Percentiles rank a stretch among this genome's conserved stretches.
Evolutionary conservation across 2,888 invertebrate genomes (phyloP).

Genomic region (Scotopteryx bipunctaria): DNA sequence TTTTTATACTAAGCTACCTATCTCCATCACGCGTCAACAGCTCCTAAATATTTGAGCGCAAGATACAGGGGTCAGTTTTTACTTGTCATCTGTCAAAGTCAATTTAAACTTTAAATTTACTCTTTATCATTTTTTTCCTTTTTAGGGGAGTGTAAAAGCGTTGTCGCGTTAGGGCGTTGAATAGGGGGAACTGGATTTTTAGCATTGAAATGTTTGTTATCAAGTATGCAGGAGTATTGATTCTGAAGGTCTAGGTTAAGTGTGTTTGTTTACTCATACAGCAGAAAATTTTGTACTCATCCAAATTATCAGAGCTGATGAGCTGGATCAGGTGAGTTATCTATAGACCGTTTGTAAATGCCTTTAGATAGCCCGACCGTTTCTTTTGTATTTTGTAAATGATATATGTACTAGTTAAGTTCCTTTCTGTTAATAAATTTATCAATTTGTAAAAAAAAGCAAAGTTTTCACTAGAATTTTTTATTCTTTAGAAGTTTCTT

Average conservation of each 20-base stretch:
- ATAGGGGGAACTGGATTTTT: slow-evolving; percentile 54
- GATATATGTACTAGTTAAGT: too few relatives aligned
- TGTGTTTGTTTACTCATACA: slow-evolving; percentile 20
- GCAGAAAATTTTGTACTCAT: background rate
- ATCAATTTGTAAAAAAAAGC: too few relatives aligned
- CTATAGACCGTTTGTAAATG: too few relatives aligned
- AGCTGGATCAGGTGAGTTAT: too few relatives aligned
- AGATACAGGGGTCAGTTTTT: slow-evolving; percentile 67
- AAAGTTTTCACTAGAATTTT: too few relatives aligned
- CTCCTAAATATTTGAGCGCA: slow-evolving; percentile 70
- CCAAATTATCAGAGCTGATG: background rate
- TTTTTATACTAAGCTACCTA: slow-evolving; percentile 22
- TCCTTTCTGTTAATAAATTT: too few relatives aligned
- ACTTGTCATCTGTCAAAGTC: slow-evolving; percentile 76
- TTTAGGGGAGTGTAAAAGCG: slow-evolving; percentile 71
- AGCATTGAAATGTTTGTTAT: slow-evolving; percentile 70
- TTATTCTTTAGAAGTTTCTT: too few relatives aligned
- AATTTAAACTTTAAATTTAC: slow-evolving; percentile 78
- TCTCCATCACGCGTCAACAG: slow-evolving; percentile 56
- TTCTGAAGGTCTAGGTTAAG: slow-evolving; percentile 39
- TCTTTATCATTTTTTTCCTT: slow-evolving; percentile 66
- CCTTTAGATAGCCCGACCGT: too few relatives aligned
- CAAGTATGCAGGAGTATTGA: slow-evolving; percentile 59
- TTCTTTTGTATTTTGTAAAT: too few relatives aligned
- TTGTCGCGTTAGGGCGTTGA: slow-evolving; percentile 59